phyloP scores from a whole-genome alignment of 2,113 vertebrate species.

The Nematolebias whitei region DNA sequence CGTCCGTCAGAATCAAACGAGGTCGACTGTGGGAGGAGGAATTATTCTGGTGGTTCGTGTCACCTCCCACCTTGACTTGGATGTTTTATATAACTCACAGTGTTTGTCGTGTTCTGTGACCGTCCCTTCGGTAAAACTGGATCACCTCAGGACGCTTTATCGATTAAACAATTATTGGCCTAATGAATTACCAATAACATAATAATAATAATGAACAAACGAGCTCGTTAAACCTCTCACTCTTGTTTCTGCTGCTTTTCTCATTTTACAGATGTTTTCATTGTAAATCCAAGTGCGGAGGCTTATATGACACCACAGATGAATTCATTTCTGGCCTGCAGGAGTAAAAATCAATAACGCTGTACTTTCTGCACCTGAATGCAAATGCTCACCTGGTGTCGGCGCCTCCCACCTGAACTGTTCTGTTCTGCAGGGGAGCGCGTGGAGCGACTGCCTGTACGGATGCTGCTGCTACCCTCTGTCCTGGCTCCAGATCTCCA shows the following conservation, averaged over 20 bases:
- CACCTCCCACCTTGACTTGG: not conserved
- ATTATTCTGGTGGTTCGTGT: too few species aligned
- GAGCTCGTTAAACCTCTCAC: too few species aligned
- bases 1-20: too few species aligned
- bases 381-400: constrained; percentile 50
- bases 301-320: not conserved
- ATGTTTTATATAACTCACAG: not conserved
- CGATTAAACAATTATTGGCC: too few species aligned
- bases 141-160: not conserved
- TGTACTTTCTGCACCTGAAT: constrained; percentile 31
- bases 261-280: too few species aligned
- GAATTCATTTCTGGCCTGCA: not conserved
- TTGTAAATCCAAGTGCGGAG: too few species aligned
- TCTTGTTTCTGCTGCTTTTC: too few species aligned
- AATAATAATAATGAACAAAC: too few species aligned
- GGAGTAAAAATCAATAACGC: not conserved
- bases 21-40: too few species aligned
- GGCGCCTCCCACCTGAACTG: constrained; percentile 48
- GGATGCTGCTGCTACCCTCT: constrained; percentile 79
- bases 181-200: too few species aligned
- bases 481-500: constrained; percentile 79
- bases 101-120: not conserved
- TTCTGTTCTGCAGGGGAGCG: constrained; percentile 62
- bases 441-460: constrained; percentile 77
- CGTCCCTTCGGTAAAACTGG: not conserved